These are phyloP conservation scores for Tipula vernalis DNA, from an alignment of 2,888 invertebrate species.

Conservation along the genomic window DNA sequence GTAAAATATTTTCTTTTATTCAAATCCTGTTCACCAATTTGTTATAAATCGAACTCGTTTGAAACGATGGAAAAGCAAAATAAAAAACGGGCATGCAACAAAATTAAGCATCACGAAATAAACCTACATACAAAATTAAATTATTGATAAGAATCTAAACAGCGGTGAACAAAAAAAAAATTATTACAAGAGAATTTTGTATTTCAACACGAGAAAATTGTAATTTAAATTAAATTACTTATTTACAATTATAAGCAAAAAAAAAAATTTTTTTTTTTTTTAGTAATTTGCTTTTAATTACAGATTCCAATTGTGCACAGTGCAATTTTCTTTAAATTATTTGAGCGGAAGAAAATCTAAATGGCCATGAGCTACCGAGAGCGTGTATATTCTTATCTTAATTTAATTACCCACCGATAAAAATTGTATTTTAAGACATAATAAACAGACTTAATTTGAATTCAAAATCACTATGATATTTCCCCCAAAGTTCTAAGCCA, in stretches of 20 bases:
- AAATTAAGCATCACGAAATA: neutral
- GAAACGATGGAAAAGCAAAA: neutral
- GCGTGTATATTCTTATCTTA: too few species aligned
- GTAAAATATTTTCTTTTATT: neutral
- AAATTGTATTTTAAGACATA: too few species aligned
- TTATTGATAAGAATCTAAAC: neutral
- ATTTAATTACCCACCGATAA: too few species aligned
- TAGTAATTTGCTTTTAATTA: neutral
- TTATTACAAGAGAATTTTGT: neutral
- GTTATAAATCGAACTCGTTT: neutral
- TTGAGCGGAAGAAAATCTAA: too few species aligned
- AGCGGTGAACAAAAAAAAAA: neutral
- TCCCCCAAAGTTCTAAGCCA: too few species aligned
- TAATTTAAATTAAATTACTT: neutral
- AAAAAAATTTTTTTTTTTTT: neutral
- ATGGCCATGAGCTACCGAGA: too few species aligned
- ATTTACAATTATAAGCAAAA: neutral
- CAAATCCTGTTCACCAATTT: neutral
- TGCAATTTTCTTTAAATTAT: too few species aligned
- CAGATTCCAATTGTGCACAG: neutral
- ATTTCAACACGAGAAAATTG: neutral
- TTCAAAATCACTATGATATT: too few species aligned
- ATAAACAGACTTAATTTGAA: too few species aligned
- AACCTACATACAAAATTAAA: neutral
- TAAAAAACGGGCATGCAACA: neutral